Percentiles rank a stretch among this genome's conserved stretches.
These are phyloP conservation scores for Acanthopagrus latus DNA, from an alignment of 2,797 vertebrate species.

Conservation along the genomic window DNA sequence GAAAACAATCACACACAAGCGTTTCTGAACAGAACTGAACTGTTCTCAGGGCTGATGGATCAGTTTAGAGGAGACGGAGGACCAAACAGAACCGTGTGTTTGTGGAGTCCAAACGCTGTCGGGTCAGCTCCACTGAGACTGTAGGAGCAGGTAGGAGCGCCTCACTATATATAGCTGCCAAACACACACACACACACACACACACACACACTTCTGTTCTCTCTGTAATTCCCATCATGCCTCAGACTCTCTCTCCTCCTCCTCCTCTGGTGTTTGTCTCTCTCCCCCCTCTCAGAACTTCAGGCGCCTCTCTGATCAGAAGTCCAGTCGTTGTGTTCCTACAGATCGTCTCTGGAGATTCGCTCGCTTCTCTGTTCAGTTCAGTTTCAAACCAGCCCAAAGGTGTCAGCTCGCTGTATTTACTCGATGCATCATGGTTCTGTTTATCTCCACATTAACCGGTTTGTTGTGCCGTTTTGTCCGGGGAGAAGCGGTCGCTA, in stretches of 20 bases:
- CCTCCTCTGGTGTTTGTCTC: background rate
- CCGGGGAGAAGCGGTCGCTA: no score
- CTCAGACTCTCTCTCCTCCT: conserved; percentile 1
- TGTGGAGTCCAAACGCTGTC: conserved; percentile 1
- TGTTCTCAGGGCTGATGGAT: background rate
- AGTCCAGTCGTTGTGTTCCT: background rate
- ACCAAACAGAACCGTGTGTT: no score
- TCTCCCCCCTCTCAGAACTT: conserved; percentile 38
- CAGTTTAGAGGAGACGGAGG: no score
- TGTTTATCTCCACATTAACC: no score
- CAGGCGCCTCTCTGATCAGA: conserved; percentile 14
- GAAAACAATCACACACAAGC: background rate
- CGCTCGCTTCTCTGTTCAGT: background rate
- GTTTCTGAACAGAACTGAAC: no score
- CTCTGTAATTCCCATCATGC: conserved; percentile 61
- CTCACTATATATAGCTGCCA: conserved; percentile 65
- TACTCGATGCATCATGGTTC: no score
- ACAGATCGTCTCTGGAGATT: conserved; percentile 19
- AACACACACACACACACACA: conserved; percentile 18
- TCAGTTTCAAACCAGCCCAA: background rate
- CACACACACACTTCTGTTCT: background rate
- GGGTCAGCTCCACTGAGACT: conserved; percentile 58
- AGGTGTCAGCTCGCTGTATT: no score
- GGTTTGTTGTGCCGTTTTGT: no score
- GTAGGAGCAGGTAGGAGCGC: conserved; percentile 39